Evolutionary conservation across 2,888 invertebrate genomes (phyloP).

Genomic region (Nomada hirtipes): DNA sequence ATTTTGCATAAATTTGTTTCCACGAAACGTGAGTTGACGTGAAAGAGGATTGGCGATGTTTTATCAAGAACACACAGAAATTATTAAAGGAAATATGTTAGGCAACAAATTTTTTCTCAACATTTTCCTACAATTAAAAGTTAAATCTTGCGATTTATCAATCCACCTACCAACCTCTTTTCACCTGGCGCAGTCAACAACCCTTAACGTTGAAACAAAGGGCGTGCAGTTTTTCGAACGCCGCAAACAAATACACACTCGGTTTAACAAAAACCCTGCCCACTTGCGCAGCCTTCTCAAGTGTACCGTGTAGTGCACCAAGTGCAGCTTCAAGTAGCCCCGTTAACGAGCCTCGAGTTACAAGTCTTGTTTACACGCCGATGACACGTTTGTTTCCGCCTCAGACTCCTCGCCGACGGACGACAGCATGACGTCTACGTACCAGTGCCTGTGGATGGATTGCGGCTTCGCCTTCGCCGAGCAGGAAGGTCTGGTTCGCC

Average conservation of each 20-base stretch:
- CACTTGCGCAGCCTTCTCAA: neutral
- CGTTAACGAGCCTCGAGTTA: constrained; percentile 1
- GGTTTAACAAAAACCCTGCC: too few species aligned
- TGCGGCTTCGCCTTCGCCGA: constrained; percentile 92
- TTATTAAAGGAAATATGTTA: too few species aligned
- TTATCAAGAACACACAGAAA: too few species aligned
- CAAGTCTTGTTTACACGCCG: constrained; percentile 26
- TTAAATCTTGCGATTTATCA: too few species aligned
- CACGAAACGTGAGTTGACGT: too few species aligned
- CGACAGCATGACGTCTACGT: constrained; percentile 73
- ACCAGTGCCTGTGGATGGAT: constrained; percentile 93
- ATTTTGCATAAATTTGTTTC: too few species aligned
- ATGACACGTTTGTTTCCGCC: constrained; percentile 31
- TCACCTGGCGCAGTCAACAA: neutral
- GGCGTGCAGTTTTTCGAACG: neutral
- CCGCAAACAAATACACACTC: neutral
- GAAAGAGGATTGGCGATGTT: too few species aligned
- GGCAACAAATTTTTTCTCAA: too few species aligned
- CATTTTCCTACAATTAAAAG: too few species aligned
- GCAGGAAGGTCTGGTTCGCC: constrained; percentile 92
- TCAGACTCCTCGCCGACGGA: constrained; percentile 71
- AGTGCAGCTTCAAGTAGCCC: constrained; percentile 7
- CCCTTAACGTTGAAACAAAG: too few species aligned
- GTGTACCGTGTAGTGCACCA: neutral
- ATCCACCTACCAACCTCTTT: too few species aligned